Conservation (phyloP, 2,113 vertebrate genomes). For the Romanogobio albipinnatus region DNA sequence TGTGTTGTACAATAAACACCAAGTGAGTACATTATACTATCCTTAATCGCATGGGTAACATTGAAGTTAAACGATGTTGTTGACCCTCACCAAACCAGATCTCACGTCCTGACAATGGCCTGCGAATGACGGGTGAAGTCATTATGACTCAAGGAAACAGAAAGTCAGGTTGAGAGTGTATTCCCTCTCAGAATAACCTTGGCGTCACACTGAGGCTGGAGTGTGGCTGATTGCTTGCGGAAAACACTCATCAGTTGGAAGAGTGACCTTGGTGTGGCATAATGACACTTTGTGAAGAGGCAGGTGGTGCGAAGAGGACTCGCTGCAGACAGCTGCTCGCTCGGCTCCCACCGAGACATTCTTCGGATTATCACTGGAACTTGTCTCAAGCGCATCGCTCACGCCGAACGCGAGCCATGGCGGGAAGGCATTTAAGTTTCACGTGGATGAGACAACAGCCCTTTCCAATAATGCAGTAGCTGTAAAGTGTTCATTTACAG, state of each 20-base stretch:
- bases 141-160: conserved; percentile 46
- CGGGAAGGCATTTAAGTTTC: conserved; percentile 2
- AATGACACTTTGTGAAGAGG: conserved; percentile 51
- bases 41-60: background rate
- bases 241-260: conserved; percentile 49
- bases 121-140: conserved; percentile 24
- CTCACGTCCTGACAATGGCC: background rate
- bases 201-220: conserved; percentile 45
- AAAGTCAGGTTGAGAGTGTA: conserved; percentile 4
- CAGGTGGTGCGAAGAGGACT: conserved; percentile 50
- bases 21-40: background rate
- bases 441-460: background rate
- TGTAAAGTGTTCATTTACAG: conserved; percentile 21
- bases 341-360: background rate
- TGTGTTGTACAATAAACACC: background rate
- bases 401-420: background rate
- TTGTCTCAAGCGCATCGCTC: background rate
- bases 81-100: conserved; percentile 7
- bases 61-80: conserved; percentile 10
- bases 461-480: background rate
- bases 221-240: conserved; percentile 52
- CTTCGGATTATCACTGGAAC: conserved; percentile 29
- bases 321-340: conserved; percentile 13
- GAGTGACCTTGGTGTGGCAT: conserved; percentile 53
- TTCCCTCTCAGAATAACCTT: conserved; percentile 53